Conservation (phyloP, 92 coral and sea anemone genomes). For the Heteractis magnifica region DNA sequence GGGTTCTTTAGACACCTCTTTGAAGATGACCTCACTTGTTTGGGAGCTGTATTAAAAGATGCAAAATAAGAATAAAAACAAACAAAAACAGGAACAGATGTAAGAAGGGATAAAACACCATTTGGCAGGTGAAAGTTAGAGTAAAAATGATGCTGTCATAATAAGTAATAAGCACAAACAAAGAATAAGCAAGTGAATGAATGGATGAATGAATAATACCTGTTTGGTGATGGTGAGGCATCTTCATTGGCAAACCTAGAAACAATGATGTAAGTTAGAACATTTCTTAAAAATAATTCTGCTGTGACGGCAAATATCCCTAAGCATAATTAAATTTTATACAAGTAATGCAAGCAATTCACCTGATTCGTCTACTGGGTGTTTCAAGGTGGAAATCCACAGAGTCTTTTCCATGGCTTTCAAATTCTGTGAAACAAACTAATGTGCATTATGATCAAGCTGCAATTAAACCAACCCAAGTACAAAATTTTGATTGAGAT, state of each 20-base stretch:
- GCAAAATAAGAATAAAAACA: too few species aligned
- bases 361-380: slow-evolving; percentile 81
- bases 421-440: neutral
- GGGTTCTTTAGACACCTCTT: slow-evolving; percentile 17
- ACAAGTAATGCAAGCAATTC: neutral
- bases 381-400: slow-evolving; percentile 39
- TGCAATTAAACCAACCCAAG: too few species aligned
- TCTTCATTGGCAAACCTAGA: slow-evolving; percentile 59
- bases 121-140: too few species aligned
- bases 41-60: neutral
- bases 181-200: neutral
- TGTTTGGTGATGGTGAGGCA: slow-evolving; percentile 35
- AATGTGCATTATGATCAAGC: neutral
- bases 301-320: too few species aligned
- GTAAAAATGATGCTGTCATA: too few species aligned
- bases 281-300: neutral
- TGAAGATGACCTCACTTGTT: slow-evolving; percentile 9
- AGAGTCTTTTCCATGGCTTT: slow-evolving; percentile 4
- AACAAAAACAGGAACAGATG: too few species aligned
- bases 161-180: too few species aligned
- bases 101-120: too few species aligned
- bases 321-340: neutral
- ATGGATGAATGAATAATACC: slow-evolving; percentile 22
- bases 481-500: neutral
- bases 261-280: neutral